Base-by-base conservation (phyloP, 2,113 vertebrate species). In the Actenoides lindsayi region DNA sequence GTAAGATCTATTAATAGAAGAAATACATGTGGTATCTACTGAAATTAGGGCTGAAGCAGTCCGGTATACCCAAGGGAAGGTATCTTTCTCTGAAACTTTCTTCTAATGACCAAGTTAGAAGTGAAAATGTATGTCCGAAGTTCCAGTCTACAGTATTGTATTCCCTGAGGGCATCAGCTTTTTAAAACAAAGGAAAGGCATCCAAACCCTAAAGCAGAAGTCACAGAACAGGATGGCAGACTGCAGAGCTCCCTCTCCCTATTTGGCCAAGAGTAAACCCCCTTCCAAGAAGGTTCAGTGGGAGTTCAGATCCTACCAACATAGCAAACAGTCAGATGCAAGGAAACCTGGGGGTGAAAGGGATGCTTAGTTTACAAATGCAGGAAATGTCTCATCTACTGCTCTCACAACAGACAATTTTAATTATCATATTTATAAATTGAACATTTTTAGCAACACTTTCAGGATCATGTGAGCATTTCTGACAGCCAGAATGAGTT, bases 371-470 rank as follows among this genome's bases (percentile, higher is more conserved):
- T 73, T 85, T 76, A 94, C 90, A 96, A 94, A 91, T 94, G 89
- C 74, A 96, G 92, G 82, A 91, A 97, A 94, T 70, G 65, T 82
- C 96, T 96, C 95, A 87, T 93, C 80, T 51, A 50, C 83, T 92
- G 91, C 89, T 97, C 95, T 96, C 92, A 88, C 63, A 96, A 95
- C 94, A 97, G 96, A 96, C 93, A 94, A 93, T 95, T 94, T 97
- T 97, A 96, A 98, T 97, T 96, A 97, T 82, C 42, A 13, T 62
- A 92, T 92, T 97, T 97, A 90, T 96, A 97, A 98, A 95, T 7
- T 20, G 62, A 97, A 94, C 93, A 82, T 97, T 98, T 98, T 98
- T 97, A 98, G 97, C 96, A 97, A 87, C 95, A 92, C 95, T 98
- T 96, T 90, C 82, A 96, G 74, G 87, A 98, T 96, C 94, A 93